A percentile compares a stretch with the other conserved stretches of the same genome.
Conservation (phyloP, 2,797 vertebrate species). For the Menidia menidia region DNA sequence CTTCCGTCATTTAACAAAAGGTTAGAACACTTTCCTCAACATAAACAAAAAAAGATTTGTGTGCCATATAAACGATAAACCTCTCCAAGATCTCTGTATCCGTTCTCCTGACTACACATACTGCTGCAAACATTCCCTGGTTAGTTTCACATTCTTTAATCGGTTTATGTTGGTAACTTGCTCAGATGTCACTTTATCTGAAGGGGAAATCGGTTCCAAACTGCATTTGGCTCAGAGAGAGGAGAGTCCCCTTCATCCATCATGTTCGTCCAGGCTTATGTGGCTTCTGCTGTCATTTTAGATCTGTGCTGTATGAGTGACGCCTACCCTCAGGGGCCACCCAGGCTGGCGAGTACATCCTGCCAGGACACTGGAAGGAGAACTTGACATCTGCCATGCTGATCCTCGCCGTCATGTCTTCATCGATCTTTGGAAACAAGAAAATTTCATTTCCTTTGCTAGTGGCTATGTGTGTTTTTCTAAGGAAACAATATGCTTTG, state of each 20-base stretch:
- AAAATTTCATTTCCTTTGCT: constrained; percentile 4
- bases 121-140: constrained; percentile 28
- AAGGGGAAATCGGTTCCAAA: constrained; percentile 47
- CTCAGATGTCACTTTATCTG: constrained; percentile 45
- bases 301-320: constrained; percentile 56
- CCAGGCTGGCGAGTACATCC: constrained; percentile 98
- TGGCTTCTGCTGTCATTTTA: constrained; percentile 59
- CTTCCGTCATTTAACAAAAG: not conserved
- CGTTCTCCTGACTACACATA: not conserved
- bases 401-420: constrained; percentile 97
- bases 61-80: constrained; percentile 6
- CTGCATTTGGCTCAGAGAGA: constrained; percentile 54
- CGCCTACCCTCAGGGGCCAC: constrained; percentile 94
- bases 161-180: constrained; percentile 47
- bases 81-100: not conserved
- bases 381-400: constrained; percentile 98
- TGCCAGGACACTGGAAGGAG: constrained; percentile 97
- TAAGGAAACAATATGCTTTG: not conserved
- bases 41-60: not conserved
- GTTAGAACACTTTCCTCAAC: not conserved
- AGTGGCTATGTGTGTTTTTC: not conserved
- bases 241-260: constrained; percentile 45
- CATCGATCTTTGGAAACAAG: constrained; percentile 88
- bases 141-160: constrained; percentile 49
- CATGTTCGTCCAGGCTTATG: constrained; percentile 40